Conservation (phyloP, 2,797 vertebrate species). For the Myotis daubentonii region DNA sequence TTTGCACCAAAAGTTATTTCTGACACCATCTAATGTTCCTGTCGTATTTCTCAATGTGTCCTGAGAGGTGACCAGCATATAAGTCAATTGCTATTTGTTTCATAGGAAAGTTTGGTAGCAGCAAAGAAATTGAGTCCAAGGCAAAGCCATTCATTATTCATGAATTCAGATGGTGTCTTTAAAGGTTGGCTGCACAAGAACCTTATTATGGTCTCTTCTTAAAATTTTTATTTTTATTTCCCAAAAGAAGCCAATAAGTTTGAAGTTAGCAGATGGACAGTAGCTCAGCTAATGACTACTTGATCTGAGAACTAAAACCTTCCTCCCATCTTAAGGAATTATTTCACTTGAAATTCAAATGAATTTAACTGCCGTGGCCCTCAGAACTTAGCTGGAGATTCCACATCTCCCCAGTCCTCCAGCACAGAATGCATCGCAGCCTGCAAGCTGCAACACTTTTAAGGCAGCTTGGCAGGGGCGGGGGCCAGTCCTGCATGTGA, state of each 20-base stretch:
- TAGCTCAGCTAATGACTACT: conserved; percentile 39
- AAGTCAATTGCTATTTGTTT: conserved; percentile 49
- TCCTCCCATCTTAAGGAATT: not conserved
- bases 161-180: conserved; percentile 50
- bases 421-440: not conserved
- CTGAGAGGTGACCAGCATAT: not conserved
- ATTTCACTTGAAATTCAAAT: conserved; percentile 19
- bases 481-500: not conserved
- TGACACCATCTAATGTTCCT: not conserved
- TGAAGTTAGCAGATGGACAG: conserved; percentile 52
- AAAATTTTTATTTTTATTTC: conserved; percentile 35
- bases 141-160: conserved; percentile 57
- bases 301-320: not conserved
- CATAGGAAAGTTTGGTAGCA: not conserved
- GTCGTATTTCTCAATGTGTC: not conserved
- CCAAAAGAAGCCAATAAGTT: conserved; percentile 27
- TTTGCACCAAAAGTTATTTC: conserved; percentile 50
- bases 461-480: not conserved
- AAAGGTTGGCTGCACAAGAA: conserved; percentile 11
- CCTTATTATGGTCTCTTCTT: conserved; percentile 14
- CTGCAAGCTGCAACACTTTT: not conserved
- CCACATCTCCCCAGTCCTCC: not conserved
- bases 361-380: not conserved
- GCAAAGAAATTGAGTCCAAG: conserved; percentile 34
- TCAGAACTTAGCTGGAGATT: not conserved